A percentile compares a stretch with the other conserved stretches of the same genome.
These are phyloP conservation scores for Rana temporaria DNA, from an alignment of 2,113 vertebrate genomes.

Conservation along the genomic window DNA sequence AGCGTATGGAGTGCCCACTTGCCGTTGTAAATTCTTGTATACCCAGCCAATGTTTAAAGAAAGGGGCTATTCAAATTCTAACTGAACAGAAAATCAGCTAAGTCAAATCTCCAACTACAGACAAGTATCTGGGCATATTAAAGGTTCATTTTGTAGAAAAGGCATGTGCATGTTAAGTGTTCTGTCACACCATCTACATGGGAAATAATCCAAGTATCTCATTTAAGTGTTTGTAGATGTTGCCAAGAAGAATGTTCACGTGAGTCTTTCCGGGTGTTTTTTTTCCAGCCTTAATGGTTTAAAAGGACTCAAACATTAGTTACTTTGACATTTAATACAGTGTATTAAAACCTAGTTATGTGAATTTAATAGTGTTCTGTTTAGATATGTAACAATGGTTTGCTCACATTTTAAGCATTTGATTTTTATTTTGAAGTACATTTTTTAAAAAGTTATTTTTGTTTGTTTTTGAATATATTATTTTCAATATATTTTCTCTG, in stretches of 20 bases:
- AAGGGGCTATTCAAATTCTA: conserved; percentile 34
- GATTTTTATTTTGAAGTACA: not conserved
- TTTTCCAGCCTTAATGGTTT: conserved; percentile 25
- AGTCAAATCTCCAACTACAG: conserved; percentile 47
- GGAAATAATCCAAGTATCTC: conserved; percentile 39
- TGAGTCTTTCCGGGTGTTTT: conserved; percentile 5
- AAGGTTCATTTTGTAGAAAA: conserved; percentile 42
- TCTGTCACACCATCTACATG: conserved; percentile 20
- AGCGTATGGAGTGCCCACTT: conserved; percentile 48
- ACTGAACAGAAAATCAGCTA: conserved; percentile 46
- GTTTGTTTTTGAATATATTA: too few relatives aligned
- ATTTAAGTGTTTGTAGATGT: conserved; percentile 49
- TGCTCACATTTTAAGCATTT: not conserved
- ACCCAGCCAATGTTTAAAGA: conserved; percentile 52
- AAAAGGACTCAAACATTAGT: conserved; percentile 5
- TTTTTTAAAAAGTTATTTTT: too few relatives aligned
- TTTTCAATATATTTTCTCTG: too few relatives aligned
- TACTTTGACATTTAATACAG: conserved; percentile 21
- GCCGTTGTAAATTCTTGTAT: conserved; percentile 39
- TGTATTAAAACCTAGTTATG: conserved; percentile 40
- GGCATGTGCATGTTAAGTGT: conserved; percentile 53
- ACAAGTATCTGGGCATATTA: conserved; percentile 50
- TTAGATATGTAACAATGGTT: not conserved
- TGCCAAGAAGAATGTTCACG: conserved; percentile 22
- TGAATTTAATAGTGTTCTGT: conserved; percentile 8